A percentile compares a stretch with the other conserved stretches of the same genome.
These are phyloP conservation scores for Loxodonta africana DNA, from an alignment of 2,113 vertebrate genomes.

Conservation along the genomic window DNA sequence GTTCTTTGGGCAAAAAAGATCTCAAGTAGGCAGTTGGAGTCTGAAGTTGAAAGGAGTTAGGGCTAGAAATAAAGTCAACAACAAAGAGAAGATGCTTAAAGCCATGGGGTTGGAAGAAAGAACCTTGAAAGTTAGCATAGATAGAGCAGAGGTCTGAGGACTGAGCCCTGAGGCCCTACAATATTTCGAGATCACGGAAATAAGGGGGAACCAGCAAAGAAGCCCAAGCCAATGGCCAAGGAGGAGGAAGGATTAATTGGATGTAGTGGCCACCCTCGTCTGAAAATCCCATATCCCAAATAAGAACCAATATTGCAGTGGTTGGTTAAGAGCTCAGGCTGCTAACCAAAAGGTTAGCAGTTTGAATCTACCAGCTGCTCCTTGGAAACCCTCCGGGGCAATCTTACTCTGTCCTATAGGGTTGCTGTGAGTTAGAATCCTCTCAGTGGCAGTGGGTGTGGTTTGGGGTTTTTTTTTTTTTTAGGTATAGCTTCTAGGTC, in stretches of 20 bases:
- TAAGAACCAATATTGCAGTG: background rate
- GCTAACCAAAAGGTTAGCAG: too few species aligned
- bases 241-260: background rate
- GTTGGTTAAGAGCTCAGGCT: too few species aligned
- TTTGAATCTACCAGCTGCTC: too few species aligned
- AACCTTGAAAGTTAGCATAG: background rate
- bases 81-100: background rate
- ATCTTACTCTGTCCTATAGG: too few species aligned
- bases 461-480: background rate
- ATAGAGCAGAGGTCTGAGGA: background rate
- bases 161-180: background rate
- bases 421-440: too few species aligned
- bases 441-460: too few species aligned
- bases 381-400: too few species aligned
- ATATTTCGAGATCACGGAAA: background rate
- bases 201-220: background rate
- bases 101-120: background rate
- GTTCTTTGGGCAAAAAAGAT: background rate
- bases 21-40: background rate
- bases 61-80: background rate
- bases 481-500: background rate
- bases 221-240: background rate
- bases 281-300: background rate
- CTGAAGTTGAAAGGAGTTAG: background rate
- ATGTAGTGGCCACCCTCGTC: background rate